phyloP scores from a whole-genome alignment of 2,797 vertebrate genomes.

The Manis crassicaudata region DNA sequence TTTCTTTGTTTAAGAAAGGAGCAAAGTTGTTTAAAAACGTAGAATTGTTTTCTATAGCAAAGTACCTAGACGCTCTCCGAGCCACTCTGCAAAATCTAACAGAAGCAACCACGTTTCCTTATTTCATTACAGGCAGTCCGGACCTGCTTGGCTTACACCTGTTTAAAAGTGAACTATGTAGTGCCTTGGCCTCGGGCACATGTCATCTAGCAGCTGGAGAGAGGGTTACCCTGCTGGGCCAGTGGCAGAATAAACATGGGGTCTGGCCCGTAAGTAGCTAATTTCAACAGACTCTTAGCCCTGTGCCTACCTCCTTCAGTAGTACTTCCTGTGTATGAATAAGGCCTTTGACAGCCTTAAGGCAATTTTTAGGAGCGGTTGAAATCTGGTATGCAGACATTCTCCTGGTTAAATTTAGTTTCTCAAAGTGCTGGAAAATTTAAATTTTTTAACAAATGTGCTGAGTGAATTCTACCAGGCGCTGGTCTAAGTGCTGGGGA shows the following conservation, averaged over 20 bases:
- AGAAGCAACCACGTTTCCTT: background rate
- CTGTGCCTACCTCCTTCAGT: background rate
- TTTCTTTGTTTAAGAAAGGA: background rate
- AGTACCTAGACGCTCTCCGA: background rate
- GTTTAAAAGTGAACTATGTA: background rate
- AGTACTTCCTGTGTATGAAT: background rate
- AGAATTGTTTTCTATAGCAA: background rate
- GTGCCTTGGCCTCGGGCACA: background rate
- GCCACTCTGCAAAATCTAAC: background rate
- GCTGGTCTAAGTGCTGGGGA: background rate
- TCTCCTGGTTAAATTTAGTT: background rate
- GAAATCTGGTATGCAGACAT: background rate
- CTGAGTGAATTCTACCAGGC: background rate
- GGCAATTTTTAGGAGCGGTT: background rate
- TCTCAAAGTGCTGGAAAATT: background rate
- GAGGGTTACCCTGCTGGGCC: background rate
- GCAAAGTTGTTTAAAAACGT: background rate
- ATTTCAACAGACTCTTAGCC: background rate
- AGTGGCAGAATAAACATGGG: background rate
- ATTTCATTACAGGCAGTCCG: background rate
- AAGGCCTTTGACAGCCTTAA: background rate
- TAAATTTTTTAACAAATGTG: background rate
- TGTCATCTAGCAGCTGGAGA: background rate
- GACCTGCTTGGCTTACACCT: background rate
- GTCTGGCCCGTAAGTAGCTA: background rate